Conservation (phyloP, 2,888 invertebrate species). For the Cryptophagus acutangulus region DNA sequence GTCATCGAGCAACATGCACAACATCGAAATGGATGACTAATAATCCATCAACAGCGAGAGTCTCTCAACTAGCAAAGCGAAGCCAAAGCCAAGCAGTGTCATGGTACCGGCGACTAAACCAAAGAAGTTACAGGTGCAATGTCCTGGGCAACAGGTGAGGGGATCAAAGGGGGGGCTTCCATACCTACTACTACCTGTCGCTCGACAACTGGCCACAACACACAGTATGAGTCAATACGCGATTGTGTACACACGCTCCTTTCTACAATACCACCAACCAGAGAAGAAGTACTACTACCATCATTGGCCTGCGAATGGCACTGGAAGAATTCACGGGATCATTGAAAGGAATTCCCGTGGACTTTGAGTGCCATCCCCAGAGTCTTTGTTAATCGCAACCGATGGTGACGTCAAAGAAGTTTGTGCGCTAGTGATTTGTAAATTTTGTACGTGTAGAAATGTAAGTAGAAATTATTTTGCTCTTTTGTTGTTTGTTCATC, state of each 20-base stretch:
- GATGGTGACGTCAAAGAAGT: background rate
- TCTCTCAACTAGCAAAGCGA: background rate
- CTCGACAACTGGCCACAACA: constrained; percentile 34
- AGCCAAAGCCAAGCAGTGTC: constrained; percentile 25
- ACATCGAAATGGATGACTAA: constrained; percentile 40
- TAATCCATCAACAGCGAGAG: constrained; percentile 37
- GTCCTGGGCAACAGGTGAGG: constrained; percentile 42
- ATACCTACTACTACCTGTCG: constrained; percentile 49
- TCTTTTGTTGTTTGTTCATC: too few species aligned
- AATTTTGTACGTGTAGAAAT: too few species aligned
- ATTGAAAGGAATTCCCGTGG: constrained; percentile 62
- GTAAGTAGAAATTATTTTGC: too few species aligned
- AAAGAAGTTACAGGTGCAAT: constrained; percentile 47
- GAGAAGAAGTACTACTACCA: background rate
- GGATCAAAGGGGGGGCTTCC: constrained; percentile 38
- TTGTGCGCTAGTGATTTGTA: too few species aligned
- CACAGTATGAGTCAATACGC: constrained; percentile 41
- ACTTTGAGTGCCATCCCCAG: constrained; percentile 66
- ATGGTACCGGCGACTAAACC: constrained; percentile 34
- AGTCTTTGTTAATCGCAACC: constrained; percentile 32
- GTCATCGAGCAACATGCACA: too few species aligned
- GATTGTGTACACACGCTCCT: constrained; percentile 24
- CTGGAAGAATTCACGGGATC: constrained; percentile 84
- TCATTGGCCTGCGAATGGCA: constrained; percentile 67
- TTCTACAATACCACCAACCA: background rate